Evolutionary conservation across 2,113 vertebrate genomes (phyloP), one percentile per base, ranked within the genome.

Genomic region (Elephas maximus): DNA sequence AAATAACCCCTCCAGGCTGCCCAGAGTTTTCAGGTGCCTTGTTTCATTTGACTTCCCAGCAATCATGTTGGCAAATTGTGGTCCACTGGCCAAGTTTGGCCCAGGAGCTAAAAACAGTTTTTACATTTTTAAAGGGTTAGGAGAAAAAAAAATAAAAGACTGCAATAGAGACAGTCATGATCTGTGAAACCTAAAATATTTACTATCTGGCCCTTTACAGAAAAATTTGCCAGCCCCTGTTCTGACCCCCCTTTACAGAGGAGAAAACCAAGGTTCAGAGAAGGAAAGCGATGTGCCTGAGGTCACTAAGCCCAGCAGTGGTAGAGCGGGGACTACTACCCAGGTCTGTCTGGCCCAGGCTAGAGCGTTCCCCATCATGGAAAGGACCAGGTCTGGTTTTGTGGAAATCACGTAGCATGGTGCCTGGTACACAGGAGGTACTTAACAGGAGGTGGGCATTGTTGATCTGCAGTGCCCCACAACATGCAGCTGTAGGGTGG

Each of bases 211-310:
- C 69, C 37, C 28, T 82, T 76, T 45, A 18, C 21, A 37, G 71
- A 87, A 80, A 71, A 28, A 23, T 37, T 71, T 83, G 10, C 48
- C 63, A 53, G 28, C 15, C 33, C 45, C 67, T 86, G 15, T 53
- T 96, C 73, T 88, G 79, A 87, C 14, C 76, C 69, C 67, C 28
- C 20, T 90, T 96, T 41, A 63, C 28, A 73, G 51, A 82, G 14
- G 76, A 71, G 62, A 88, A 88, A 78, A 87, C 62, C 79, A 90
- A 77, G 57, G 23, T 80, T 93, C 83, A 87, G 92, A 96, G 78
- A 92, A 62, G n/a, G 44, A 94, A 90, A 86, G 78, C n/a, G 77
- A 24, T 24, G 53, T 82, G 23, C 41, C 41, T 69, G 5, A 74
- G 63, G 67, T 67, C 78, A 94, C 62, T 83, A n/a, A 93, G 62